A percentile compares a stretch with the other conserved stretches of the same genome.
Conservation (phyloP, 1,140 invertebrate species). For the Dufourea novaeangliae region DNA sequence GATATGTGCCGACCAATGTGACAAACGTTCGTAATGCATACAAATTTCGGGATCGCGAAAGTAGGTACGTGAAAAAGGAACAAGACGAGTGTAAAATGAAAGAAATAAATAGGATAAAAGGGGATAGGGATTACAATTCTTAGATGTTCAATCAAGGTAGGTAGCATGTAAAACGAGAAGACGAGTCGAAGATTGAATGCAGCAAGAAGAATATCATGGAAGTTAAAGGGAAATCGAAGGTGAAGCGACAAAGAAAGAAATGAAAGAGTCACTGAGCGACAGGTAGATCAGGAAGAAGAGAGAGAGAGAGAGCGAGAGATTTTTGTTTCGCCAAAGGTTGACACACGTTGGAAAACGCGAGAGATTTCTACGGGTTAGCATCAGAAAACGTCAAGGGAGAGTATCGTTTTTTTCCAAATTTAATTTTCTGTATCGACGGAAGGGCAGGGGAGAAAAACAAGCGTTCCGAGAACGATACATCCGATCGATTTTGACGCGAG, state of each 20-base stretch:
- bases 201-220: neutral
- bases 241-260: neutral
- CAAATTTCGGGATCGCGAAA: neutral
- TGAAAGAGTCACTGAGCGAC: neutral
- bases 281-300: neutral
- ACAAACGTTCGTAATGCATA: conserved; percentile 64
- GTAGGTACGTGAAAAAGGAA: neutral
- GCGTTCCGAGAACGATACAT: neutral
- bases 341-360: no score
- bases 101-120: no score
- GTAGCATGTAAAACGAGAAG: neutral
- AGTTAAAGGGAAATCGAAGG: neutral
- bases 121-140: no score
- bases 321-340: no score
- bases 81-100: neutral
- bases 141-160: no score
- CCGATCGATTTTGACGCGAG: neutral
- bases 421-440: neutral
- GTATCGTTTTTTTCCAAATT: neutral
- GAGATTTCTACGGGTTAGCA: no score
- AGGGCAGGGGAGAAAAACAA: neutral
- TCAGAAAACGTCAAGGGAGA: neutral
- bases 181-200: neutral
- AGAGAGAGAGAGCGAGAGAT: neutral
- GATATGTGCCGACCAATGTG: conserved; percentile 59